These are phyloP conservation scores for Hipparchia sbordonii DNA, from an alignment of 2,888 invertebrate genomes.

Conservation along the genomic window DNA sequence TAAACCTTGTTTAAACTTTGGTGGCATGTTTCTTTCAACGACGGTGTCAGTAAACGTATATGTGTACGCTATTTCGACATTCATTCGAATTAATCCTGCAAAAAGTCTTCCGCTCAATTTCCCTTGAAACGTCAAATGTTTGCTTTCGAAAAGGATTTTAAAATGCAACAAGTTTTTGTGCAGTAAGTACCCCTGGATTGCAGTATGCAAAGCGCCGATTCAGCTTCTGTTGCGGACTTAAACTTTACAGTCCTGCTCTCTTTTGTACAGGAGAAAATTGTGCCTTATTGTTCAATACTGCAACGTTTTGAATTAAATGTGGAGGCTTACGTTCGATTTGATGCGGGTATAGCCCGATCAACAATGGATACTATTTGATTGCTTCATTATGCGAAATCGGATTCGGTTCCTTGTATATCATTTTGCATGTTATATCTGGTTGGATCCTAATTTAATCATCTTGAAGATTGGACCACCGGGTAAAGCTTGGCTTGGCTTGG, in stretches of 20 bases:
- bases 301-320: conserved; percentile 26
- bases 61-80: conserved; percentile 30
- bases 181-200: conserved; percentile 62
- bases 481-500: conserved; percentile 46
- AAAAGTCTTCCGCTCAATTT: conserved; percentile 75
- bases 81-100: conserved; percentile 54
- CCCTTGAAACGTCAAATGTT: conserved; percentile 79
- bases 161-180: conserved; percentile 80
- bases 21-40: conserved; percentile 24
- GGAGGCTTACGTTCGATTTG: conserved; percentile 37
- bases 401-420: conserved; percentile 77
- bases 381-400: conserved; percentile 78
- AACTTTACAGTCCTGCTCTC: conserved; percentile 45
- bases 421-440: conserved; percentile 79
- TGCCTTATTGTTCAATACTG: conserved; percentile 15
- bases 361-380: conserved; percentile 78
- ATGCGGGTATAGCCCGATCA: conserved; percentile 50
- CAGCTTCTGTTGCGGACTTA: conserved; percentile 42
- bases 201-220: conserved; percentile 69
- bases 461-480: conserved; percentile 81
- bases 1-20: conserved; percentile 28
- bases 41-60: conserved; percentile 32
- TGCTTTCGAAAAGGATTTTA: conserved; percentile 77
- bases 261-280: conserved; percentile 21
- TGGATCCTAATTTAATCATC: conserved; percentile 81